Evolutionary conservation across 2,888 invertebrate species (phyloP), one percentile per base, ranked within the genome.

Genomic region (Tetropium fuscum): DNA sequence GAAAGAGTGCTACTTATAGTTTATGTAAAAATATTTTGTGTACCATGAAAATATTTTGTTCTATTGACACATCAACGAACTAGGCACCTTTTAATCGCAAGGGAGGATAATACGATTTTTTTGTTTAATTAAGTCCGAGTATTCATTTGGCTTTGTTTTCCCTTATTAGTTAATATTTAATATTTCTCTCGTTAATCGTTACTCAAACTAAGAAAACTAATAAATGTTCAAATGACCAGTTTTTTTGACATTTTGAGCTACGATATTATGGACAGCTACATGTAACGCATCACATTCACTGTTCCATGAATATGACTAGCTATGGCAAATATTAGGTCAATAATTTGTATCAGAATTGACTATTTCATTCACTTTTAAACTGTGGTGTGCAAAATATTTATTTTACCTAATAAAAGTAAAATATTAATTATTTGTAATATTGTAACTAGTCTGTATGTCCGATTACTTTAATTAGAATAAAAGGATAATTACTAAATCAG

Each of bases 401-500:
- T n/a, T 18, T 20, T 47, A 47, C 34, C 47, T 34, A 47, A 11
- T 32, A 15, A 27, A 44, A 15, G 8, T 13, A 27, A 47, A 32
- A 47, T 18, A 47, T 16, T n/a, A 45, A 45, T 20, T 48, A 48
- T 22, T 40, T 51, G 38, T 51, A 40, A 51, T 51, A 51, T 51
- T 51, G 38, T 51, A 51, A 51, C 51, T 51, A 51, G 51, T 51
- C 51, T 51, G 36, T 51, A 51, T 34, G 38, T 51, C 11, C 22
- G 27, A 51, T 40, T 51, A 51, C 38, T 25, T 36, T 49, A 49
- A 47, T 47, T 18, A 18, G n/a, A 47, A 49, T 49, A 49, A 49
- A 49, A 13, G n/a, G 36, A 49, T 49, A 36, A 49, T 25, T 20
- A 34, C 36, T 22, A 49, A 36, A 6, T 30, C 2, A 45, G 18